Evolutionary conservation across 2,113 vertebrate genomes (phyloP).

Genomic region (Accipiter virgatus): DNA sequence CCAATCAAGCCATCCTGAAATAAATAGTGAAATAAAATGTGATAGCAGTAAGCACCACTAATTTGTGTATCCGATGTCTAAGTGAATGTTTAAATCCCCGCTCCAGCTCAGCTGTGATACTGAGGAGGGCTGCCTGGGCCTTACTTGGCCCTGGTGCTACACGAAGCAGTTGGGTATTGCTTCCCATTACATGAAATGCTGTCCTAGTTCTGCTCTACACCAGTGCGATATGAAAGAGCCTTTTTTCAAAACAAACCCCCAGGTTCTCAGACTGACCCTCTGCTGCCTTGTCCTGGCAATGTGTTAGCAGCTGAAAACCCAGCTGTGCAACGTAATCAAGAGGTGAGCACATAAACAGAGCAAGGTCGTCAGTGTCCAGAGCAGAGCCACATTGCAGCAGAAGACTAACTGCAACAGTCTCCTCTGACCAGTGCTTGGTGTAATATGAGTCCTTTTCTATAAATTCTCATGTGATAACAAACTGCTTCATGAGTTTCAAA

Average conservation of each 20-base stretch:
- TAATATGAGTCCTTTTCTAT: neutral
- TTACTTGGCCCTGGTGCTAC: fast-evolving
- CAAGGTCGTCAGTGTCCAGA: fast-evolving
- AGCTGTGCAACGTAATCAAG: neutral
- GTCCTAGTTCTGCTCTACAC: neutral
- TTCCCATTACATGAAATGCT: neutral
- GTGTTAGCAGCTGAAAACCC: neutral
- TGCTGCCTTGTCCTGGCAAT: neutral
- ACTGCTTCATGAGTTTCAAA: neutral
- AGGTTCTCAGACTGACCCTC: neutral
- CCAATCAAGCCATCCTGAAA: neutral
- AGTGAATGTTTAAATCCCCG: neutral
- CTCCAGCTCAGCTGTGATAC: neutral
- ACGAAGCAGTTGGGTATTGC: neutral
- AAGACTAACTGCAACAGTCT: neutral
- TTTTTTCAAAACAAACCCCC: neutral
- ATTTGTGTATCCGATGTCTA: neutral
- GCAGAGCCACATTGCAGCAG: fast-evolving
- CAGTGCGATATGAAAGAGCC: neutral
- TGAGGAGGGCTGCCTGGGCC: neutral
- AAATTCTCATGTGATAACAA: neutral
- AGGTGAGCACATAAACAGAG: neutral
- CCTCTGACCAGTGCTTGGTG: neutral
- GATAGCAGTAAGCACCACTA: neutral
- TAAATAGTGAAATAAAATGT: neutral